Evolutionary conservation across 2,113 vertebrate genomes (phyloP), one percentile per base, ranked within the genome.

Genomic region (Machaerirhynchus nigripectus): DNA sequence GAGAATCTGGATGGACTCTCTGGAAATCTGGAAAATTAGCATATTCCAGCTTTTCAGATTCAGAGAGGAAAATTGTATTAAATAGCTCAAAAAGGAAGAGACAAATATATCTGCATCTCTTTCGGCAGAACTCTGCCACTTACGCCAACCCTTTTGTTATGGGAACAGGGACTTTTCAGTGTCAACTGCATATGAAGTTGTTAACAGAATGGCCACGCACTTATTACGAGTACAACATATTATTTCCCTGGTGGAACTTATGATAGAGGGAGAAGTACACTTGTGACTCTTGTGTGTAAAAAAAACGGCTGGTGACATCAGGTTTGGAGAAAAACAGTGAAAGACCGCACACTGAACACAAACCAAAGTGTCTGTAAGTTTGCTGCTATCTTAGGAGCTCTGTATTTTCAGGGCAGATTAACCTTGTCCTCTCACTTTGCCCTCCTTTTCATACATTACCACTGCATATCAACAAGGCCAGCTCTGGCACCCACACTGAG

Each of bases 301-400:
- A 50, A n/a, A 56, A 92, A 47, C 0, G 0, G 30, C 24, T 63
- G 24, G 15, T 17, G 2, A 39, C 0, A 8, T 10, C 42, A 61
- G 22, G 44, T 56, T 26, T 27, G 9, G 14, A 70, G 35, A 80
- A 15, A 77, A 67, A 67, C 13, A 14, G 4, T 37, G 2, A 26
- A 93, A 90, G n/a, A 59, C 4, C 5, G 50, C 3, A 44, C 10
- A 12, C 0, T 12, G 57, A 65, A 39, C 7, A 15, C 39, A 78
- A 92, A 11, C 0, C 42, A 73, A 37, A 10, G 1, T 19, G 56
- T 24, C 42, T 28, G 0, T 8, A 53, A 47, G 15, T n/a, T 44
- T n/a, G 20, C 16, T 39, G 20, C 11, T 31, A 16, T 37, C n/a
- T 55, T 28, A 31, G 15, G 14, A 91, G 7, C 9, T 61, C 61